phyloP scores from a whole-genome alignment of 2,888 invertebrate species.

The Phengaris alcon region DNA sequence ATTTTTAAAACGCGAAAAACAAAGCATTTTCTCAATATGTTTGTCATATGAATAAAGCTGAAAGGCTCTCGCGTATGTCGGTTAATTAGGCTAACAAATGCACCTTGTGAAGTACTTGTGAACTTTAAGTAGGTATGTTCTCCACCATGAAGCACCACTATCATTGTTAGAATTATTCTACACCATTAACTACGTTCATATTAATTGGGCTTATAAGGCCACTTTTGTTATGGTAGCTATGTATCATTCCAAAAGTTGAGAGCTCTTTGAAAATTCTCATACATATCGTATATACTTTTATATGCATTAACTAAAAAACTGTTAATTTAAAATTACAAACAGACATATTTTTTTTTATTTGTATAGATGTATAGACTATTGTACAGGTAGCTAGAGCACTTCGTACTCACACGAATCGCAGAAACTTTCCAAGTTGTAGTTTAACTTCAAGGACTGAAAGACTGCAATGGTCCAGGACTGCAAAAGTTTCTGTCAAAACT shows the following conservation, averaged over 20 bases:
- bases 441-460: neutral
- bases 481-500: too few relatives aligned
- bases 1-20: neutral
- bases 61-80: neutral
- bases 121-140: neutral
- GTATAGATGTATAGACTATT: too few relatives aligned
- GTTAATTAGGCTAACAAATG: constrained; percentile 21
- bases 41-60: neutral
- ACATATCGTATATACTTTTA: too few relatives aligned
- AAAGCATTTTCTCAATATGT: neutral
- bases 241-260: neutral
- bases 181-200: neutral
- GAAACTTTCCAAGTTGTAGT: neutral
- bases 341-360: too few relatives aligned
- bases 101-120: neutral
- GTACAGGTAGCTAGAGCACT: too few relatives aligned
- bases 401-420: too few relatives aligned
- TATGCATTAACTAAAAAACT: too few relatives aligned
- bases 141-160: too few relatives aligned
- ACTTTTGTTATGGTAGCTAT: too few relatives aligned
- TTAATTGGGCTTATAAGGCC: neutral
- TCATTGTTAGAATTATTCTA: constrained; percentile 6
- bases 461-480: too few relatives aligned
- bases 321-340: too few relatives aligned
- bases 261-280: too few relatives aligned